Conservation (phyloP, 2,113 vertebrate genomes). For the Oncorhynchus nerka region DNA sequence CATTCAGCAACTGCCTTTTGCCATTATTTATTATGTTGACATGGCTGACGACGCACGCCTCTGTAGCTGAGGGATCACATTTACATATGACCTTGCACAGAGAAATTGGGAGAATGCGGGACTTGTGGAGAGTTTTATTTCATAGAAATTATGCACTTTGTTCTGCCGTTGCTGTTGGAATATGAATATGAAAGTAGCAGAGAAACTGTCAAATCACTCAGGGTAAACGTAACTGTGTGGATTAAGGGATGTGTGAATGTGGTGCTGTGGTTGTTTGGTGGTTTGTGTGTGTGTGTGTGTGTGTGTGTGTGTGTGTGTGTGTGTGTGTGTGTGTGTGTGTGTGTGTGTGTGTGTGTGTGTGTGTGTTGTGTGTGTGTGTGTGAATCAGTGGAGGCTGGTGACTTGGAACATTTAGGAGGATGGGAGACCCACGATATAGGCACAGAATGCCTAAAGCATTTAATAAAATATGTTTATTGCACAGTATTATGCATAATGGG, state of each 20-base stretch:
- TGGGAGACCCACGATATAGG: too few relatives aligned
- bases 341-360: neutral
- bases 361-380: neutral
- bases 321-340: neutral
- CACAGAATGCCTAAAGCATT: too few relatives aligned
- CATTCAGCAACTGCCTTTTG: conserved; percentile 60
- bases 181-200: conserved; percentile 57
- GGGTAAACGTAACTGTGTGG: conserved; percentile 3
- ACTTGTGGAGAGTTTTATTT: conserved; percentile 50
- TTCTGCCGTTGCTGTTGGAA: conserved; percentile 43
- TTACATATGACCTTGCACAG: conserved; percentile 73
- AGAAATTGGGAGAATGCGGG: conserved; percentile 47
- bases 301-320: neutral
- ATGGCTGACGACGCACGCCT: conserved; percentile 48
- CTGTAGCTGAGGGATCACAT: conserved; percentile 52
- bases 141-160: conserved; percentile 61
- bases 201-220: neutral
- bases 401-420: too few relatives aligned
- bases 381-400: too few relatives aligned
- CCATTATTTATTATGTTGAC: conserved; percentile 49
- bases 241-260: conserved; percentile 3
- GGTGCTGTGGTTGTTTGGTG: neutral
- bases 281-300: neutral
- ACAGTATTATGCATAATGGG: too few relatives aligned
- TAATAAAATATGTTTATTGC: too few relatives aligned